A percentile compares a stretch with the other conserved stretches of the same genome.
Conservation (phyloP, 2,797 vertebrate genomes). For the Gadopsis marmoratus region DNA sequence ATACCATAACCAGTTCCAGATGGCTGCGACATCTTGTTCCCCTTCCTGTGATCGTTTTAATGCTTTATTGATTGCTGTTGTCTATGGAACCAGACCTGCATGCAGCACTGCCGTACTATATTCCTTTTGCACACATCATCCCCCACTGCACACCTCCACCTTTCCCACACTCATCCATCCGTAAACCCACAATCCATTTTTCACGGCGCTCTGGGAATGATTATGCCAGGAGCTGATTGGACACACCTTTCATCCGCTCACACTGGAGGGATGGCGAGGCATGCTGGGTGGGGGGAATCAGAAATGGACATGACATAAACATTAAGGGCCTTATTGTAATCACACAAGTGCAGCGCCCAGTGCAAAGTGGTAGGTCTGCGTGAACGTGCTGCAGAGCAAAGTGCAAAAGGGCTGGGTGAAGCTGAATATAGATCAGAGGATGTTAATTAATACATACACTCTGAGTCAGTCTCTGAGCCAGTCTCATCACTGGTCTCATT, state of each 20-base stretch:
- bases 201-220: conserved; percentile 62
- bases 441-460: background rate
- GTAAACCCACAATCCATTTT: conserved; percentile 74
- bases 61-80: conserved; percentile 83
- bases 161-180: conserved; percentile 41
- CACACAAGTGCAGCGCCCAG: background rate
- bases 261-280: conserved; percentile 35
- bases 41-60: conserved; percentile 77
- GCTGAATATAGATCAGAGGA: background rate
- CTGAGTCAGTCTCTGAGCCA: background rate
- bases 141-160: conserved; percentile 20
- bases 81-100: conserved; percentile 68
- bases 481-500: background rate
- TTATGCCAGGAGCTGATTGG: conserved; percentile 68
- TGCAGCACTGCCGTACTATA: conserved; percentile 34
- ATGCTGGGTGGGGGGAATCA: background rate
- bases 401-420: background rate
- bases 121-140: conserved; percentile 52
- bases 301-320: conserved; percentile 40
- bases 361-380: no score
- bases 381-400: background rate
- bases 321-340: background rate
- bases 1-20: conserved; percentile 80
- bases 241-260: conserved; percentile 55
- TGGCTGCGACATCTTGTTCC: conserved; percentile 78